Evolutionary conservation across 2,113 vertebrate species (phyloP).

Genomic region (Paralichthys olivaceus): DNA sequence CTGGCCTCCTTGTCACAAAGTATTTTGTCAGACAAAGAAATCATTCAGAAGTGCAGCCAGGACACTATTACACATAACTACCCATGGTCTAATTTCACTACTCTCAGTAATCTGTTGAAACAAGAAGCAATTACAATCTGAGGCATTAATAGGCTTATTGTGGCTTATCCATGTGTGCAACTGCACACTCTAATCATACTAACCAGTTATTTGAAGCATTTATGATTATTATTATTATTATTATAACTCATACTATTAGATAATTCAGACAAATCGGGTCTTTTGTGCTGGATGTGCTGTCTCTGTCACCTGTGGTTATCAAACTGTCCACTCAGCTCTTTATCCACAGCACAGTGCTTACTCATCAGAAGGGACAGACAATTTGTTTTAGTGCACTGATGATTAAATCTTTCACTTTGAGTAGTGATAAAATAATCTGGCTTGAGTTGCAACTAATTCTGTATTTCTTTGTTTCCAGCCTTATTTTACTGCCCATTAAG

Average conservation of each 20-base stretch:
- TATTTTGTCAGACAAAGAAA: slow-evolving; percentile 59
- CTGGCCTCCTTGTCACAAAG: slow-evolving; percentile 48
- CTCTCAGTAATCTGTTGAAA: slow-evolving; percentile 32
- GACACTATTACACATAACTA: slow-evolving; percentile 22
- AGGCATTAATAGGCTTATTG: slow-evolving; percentile 39
- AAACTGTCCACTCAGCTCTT: slow-evolving; percentile 24
- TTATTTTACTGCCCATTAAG: slow-evolving; percentile 19
- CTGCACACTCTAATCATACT: slow-evolving; percentile 10
- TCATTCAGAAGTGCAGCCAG: slow-evolving; percentile 36
- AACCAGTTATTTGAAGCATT: slow-evolving; percentile 20
- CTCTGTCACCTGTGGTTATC: slow-evolving; percentile 19
- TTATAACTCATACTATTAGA: neutral
- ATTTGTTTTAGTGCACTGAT: slow-evolving; percentile 30
- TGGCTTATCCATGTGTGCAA: slow-evolving; percentile 16
- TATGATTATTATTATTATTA: neutral
- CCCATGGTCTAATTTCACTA: slow-evolving; percentile 27
- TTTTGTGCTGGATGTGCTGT: slow-evolving; percentile 13
- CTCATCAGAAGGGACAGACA: slow-evolving; percentile 1
- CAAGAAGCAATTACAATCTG: slow-evolving; percentile 28
- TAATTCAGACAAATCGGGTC: slow-evolving; percentile 1
- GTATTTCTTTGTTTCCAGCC: slow-evolving; percentile 6
- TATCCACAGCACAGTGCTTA: slow-evolving; percentile 4
- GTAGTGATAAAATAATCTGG: neutral
- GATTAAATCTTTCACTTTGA: slow-evolving; percentile 1
- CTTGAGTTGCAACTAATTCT: neutral